Evolutionary conservation across 2,113 vertebrate species (phyloP).

Genomic region (Phasianus colchicus): DNA sequence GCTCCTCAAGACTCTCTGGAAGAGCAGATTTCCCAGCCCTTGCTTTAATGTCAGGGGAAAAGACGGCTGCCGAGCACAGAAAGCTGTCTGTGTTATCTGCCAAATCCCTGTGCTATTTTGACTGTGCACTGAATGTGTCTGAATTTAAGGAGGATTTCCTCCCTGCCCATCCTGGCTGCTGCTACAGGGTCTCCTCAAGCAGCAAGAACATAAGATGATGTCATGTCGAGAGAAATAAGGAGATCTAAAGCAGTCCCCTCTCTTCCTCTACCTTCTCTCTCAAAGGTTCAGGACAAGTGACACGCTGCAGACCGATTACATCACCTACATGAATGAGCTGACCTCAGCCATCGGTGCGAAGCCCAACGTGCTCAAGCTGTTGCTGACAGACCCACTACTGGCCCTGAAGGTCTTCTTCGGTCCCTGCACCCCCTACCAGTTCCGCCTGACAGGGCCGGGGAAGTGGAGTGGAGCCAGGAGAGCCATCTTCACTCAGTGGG

Average conservation of each 20-base stretch:
- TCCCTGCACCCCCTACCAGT: constrained; percentile 84
- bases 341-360: constrained; percentile 74
- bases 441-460: constrained; percentile 78
- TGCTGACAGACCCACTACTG: constrained; percentile 80
- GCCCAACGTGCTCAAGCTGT: constrained; percentile 78
- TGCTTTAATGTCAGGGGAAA: background rate
- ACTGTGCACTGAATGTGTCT: background rate
- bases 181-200: background rate
- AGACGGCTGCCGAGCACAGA: background rate
- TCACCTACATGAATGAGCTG: constrained; percentile 83
- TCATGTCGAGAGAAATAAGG: background rate
- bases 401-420: constrained; percentile 81
- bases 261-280: background rate
- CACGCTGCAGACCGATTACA: constrained; percentile 79
- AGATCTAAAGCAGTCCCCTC: background rate
- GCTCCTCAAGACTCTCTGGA: background rate
- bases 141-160: background rate
- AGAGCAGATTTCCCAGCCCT: background rate
- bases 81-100: background rate
- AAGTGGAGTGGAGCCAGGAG: constrained; percentile 82
- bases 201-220: background rate
- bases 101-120: background rate
- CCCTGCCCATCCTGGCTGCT: background rate
- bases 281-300: constrained; percentile 58
- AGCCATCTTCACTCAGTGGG: constrained; percentile 84